phyloP scores from a whole-genome alignment of 92 coral and sea anemone species.

The Parazoanthus swiftii region DNA sequence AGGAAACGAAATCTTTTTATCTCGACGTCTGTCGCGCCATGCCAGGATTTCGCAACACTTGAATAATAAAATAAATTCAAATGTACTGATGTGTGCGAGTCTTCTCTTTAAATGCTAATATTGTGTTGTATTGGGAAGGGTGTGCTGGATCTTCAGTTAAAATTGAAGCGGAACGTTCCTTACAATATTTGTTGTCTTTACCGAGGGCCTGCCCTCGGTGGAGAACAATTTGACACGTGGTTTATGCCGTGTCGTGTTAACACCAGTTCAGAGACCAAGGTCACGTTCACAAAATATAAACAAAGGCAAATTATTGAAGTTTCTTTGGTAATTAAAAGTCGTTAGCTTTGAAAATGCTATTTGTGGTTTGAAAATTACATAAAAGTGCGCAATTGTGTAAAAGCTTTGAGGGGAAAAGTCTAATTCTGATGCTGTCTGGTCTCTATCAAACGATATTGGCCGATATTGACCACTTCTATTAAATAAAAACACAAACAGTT shows the following conservation, averaged over 20 bases:
- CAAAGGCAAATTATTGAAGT: background rate
- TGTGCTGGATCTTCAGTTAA: background rate
- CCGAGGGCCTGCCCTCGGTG: background rate
- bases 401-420: background rate
- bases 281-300: conserved; percentile 17
- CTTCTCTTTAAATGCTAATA: background rate
- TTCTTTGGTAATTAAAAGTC: background rate
- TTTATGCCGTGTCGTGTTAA: background rate
- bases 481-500: background rate
- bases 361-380: background rate
- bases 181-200: background rate
- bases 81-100: conserved; percentile 17
- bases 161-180: background rate
- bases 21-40: conserved; percentile 16
- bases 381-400: background rate
- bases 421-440: no score
- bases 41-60: conserved; percentile 38
- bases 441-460: background rate
- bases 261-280: background rate
- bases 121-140: background rate
- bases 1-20: conserved; percentile 4
- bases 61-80: conserved; percentile 28
- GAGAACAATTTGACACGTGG: conserved; percentile 17
- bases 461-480: background rate
- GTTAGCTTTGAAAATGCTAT: background rate